These are phyloP conservation scores for Drosophila paulistorum DNA, from an alignment of 1,140 invertebrate species.

Conservation along the genomic window DNA sequence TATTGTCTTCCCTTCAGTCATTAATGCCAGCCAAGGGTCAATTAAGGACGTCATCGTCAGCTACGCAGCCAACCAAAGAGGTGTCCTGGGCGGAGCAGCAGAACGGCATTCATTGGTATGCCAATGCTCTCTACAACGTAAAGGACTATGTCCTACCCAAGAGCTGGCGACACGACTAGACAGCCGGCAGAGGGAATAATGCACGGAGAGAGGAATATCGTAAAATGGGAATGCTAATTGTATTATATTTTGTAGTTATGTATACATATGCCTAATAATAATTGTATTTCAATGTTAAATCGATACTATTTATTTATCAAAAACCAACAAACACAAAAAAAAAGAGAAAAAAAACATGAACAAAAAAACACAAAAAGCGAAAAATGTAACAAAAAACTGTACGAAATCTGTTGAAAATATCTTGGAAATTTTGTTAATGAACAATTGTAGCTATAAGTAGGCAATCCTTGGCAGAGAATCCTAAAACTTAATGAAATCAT, in stretches of 20 bases:
- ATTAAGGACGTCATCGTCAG: constrained; percentile 45
- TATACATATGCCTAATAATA: constrained; percentile 57
- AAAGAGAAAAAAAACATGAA: constrained; percentile 27
- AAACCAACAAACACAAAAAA: constrained; percentile 26
- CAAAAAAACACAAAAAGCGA: not conserved
- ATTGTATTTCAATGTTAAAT: constrained; percentile 77
- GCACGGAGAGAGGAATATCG: not conserved
- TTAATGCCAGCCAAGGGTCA: constrained; percentile 62
- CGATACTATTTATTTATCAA: constrained; percentile 72
- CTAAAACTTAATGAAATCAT: constrained; percentile 21
- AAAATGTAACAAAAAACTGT: constrained; percentile 16
- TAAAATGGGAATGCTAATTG: constrained; percentile 48
- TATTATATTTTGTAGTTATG: constrained; percentile 79
- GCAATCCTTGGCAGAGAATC: constrained; percentile 63
- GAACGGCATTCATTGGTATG: constrained; percentile 94
- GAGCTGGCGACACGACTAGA: constrained; percentile 76
- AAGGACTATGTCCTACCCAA: constrained; percentile 88
- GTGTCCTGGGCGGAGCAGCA: constrained; percentile 50
- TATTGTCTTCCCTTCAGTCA: constrained; percentile 84
- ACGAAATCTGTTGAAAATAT: constrained; percentile 38
- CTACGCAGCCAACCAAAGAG: constrained; percentile 43
- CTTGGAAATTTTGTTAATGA: constrained; percentile 56
- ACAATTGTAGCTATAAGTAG: constrained; percentile 68
- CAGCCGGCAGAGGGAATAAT: not conserved
- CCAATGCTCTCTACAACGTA: constrained; percentile 89